phyloP scores from a whole-genome alignment of 2,797 vertebrate genomes.

The Pseudocheirus occidentalis region DNA sequence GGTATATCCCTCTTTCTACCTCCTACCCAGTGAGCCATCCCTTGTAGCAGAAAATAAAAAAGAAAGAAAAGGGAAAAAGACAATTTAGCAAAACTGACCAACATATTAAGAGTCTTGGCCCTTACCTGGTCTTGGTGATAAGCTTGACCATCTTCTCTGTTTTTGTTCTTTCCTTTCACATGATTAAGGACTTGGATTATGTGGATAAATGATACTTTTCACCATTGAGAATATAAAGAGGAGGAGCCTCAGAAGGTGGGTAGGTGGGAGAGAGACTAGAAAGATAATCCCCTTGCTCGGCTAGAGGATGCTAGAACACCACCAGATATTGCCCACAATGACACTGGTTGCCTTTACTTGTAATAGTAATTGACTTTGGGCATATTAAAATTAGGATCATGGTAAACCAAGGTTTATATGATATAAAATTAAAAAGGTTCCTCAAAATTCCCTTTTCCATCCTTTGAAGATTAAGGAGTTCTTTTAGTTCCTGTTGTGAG shows the following conservation, averaged over 20 bases:
- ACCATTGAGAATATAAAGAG: conserved; percentile 43
- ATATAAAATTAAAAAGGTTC: conserved; percentile 48
- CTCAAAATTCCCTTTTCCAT: conserved; percentile 26
- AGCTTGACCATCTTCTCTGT: background rate
- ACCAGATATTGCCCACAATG: conserved; percentile 16
- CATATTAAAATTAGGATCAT: conserved; percentile 38
- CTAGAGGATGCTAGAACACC: background rate
- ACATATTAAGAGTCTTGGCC: background rate
- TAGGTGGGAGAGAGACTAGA: conserved; percentile 13
- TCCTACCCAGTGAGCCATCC: background rate
- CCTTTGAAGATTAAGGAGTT: conserved; percentile 21
- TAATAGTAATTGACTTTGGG: conserved; percentile 37
- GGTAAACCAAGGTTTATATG: conserved; percentile 36
- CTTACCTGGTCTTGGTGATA: background rate
- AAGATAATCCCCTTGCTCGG: conserved; percentile 12
- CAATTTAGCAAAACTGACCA: background rate
- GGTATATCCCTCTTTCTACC: background rate
- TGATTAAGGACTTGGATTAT: conserved; percentile 29
- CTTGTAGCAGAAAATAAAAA: background rate
- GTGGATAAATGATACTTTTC: background rate
- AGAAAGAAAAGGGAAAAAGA: background rate
- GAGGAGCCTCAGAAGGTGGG: conserved; percentile 4
- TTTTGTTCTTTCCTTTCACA: background rate
- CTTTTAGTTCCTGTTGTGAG: conserved; percentile 43
- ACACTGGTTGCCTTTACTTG: conserved; percentile 15